Evolutionary conservation across 2,113 vertebrate genomes (phyloP).

Genomic region (Ia io): DNA sequence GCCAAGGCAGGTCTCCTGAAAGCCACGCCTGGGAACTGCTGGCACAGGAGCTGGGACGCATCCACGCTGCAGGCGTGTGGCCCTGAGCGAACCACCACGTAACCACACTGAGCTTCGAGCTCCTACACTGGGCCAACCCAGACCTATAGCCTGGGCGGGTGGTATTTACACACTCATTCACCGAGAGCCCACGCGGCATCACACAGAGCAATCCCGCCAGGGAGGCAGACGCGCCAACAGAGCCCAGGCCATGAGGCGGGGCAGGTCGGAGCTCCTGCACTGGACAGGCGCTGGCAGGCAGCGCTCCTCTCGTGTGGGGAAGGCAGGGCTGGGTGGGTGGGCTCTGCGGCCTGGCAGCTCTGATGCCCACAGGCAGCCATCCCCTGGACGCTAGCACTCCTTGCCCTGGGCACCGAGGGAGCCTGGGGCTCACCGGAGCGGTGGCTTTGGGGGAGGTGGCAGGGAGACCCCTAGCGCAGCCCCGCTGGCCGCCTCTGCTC

Average conservation of each 20-base stretch:
- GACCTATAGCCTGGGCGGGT: fast-evolving
- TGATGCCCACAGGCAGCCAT: neutral
- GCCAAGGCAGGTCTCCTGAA: neutral
- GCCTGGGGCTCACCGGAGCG: neutral
- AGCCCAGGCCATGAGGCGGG: fast-evolving
- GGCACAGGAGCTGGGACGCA: neutral
- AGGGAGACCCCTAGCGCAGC: fast-evolving
- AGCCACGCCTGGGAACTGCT: neutral
- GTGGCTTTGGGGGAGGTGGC: fast-evolving
- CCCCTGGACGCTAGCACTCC: neutral
- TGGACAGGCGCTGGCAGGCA: neutral
- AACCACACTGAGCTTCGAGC: too few species aligned
- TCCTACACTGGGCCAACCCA: fast-evolving
- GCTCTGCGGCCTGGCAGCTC: neutral
- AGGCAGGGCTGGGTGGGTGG: fast-evolving
- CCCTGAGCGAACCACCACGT: neutral
- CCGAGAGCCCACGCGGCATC: neutral
- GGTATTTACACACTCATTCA: fast-evolving
- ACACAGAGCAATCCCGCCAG: fast-evolving
- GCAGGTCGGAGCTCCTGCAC: neutral
- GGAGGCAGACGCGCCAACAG: fast-evolving
- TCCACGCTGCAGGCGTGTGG: neutral
- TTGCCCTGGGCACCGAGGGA: neutral
- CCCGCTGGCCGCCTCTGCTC: neutral
- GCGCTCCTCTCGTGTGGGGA: neutral